phyloP scores from a whole-genome alignment of 2,797 vertebrate species.

The Phrynocephalus vlangalii region DNA sequence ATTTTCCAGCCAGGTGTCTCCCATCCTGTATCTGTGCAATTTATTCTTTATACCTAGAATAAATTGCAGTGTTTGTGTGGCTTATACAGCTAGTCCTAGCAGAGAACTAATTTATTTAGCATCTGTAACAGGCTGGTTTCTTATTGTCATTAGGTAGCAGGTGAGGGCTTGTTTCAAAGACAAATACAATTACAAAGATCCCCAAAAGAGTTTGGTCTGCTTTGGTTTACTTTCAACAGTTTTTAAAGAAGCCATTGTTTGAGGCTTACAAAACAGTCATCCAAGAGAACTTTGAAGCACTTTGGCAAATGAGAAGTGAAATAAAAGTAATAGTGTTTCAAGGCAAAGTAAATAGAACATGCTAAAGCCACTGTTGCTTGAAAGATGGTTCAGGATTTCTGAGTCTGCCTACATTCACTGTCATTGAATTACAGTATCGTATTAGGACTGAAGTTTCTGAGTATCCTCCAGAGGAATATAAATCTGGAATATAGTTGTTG shows the following conservation, averaged over 20 bases:
- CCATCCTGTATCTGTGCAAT: too few relatives aligned
- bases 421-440: background rate
- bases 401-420: background rate
- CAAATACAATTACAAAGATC: slow-evolving; percentile 43
- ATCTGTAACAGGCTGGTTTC: slow-evolving; percentile 64
- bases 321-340: slow-evolving; percentile 31
- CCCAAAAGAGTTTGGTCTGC: background rate
- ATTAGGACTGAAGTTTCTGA: slow-evolving; percentile 19
- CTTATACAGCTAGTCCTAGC: slow-evolving; percentile 56
- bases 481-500: slow-evolving; percentile 1
- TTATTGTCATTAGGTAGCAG: slow-evolving; percentile 40
- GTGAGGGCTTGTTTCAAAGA: slow-evolving; percentile 26
- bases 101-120: slow-evolving; percentile 58
- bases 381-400: background rate
- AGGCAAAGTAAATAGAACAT: slow-evolving; percentile 6
- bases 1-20: too few relatives aligned
- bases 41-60: too few relatives aligned
- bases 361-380: background rate
- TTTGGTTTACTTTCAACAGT: slow-evolving; percentile 9
- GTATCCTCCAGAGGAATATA: background rate
- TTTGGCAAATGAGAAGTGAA: slow-evolving; percentile 25
- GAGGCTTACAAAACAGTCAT: slow-evolving; percentile 17
- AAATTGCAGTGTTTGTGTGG: slow-evolving; percentile 43
- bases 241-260: slow-evolving; percentile 40
- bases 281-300: background rate